A percentile compares a stretch with the other conserved stretches of the same genome.
Evolutionary conservation across 2,888 invertebrate genomes (phyloP).

Genomic region (Dendrolimus houi): DNA sequence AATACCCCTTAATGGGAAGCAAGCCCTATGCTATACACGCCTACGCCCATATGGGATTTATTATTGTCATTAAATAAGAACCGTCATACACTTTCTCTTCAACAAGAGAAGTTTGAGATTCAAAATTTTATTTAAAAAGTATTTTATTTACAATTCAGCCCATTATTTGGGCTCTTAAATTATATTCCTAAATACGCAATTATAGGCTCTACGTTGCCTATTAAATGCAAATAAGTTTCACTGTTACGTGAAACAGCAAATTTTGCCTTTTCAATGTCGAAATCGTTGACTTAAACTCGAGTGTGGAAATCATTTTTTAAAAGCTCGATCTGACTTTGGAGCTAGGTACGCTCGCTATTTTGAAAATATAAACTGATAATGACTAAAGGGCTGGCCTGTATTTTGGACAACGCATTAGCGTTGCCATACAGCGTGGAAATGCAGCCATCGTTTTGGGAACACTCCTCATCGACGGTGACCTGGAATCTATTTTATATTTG

Average conservation of each 20-base stretch:
- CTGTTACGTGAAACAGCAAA: not conserved
- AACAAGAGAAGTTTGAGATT: constrained; percentile 23
- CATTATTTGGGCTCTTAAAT: constrained; percentile 15
- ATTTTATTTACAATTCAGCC: constrained; percentile 34
- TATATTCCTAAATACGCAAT: constrained; percentile 25
- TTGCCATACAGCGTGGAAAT: too few species aligned
- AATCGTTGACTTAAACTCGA: not conserved
- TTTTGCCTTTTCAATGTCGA: not conserved
- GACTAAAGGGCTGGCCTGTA: too few species aligned
- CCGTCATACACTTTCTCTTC: constrained; percentile 24
- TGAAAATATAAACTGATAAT: too few species aligned
- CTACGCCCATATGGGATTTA: not conserved
- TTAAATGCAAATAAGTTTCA: constrained; percentile 7
- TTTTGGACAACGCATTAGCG: too few species aligned
- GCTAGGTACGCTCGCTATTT: not conserved
- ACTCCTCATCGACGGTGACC: too few species aligned
- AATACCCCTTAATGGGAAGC: not conserved
- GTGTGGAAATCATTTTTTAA: not conserved
- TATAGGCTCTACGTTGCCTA: constrained; percentile 14
- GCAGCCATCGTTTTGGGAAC: too few species aligned
- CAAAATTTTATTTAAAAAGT: constrained; percentile 21
- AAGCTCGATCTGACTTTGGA: not conserved
- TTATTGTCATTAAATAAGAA: constrained; percentile 20
- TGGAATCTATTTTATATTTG: too few species aligned
- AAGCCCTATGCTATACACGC: not conserved